Evolutionary conservation across 2,888 invertebrate genomes (phyloP), one percentile per base, ranked within the genome.

Genomic region (Idaea straminata): DNA sequence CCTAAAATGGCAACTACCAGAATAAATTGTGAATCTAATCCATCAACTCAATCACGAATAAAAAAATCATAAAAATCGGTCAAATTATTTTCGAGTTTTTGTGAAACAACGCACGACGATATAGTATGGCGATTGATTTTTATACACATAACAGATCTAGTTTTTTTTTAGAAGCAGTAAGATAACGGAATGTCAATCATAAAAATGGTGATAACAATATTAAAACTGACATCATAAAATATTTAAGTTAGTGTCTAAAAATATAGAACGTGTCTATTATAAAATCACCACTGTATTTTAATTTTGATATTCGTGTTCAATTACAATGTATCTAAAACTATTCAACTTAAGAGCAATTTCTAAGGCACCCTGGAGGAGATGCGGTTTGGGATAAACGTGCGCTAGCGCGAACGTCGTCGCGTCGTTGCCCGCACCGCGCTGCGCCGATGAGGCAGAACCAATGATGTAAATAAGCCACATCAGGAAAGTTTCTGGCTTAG

Each of bases 401-500:
- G 80, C 80, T 78, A 79, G 78, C 79, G 82, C 81, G 75, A 82
- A 81, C 82, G 81, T 84, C 82, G 81, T 84, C 84, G 47, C 47
- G 47, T 13, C 47, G 13, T 13, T 47, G 47, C 47, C 47, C 47
- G 47, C 47, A 13, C 47, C 13, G 5, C 47, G 47, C 36, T 36
- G 36, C 36, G 47, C 47, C 6, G 47, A 10, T 47, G 47, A 47
- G 47, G 47, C 13, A 13, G 13, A 47, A 47, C 47, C 47, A 47
- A 13, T 47, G 47, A 47, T 13, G 82, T 84, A 89, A 90, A 89
- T 88, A 89, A 87, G 84, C 82, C 78, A 80, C 77, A 76, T 77
- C 79, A 78, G 77, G 73, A 79, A 80, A 79, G 74, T 81, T 81
- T 86, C 86, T 87, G 78, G 73, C 79, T 86, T 85, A 87, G 87